Conservation (phyloP, 2,113 vertebrate species). For the Dipodomys spectabilis region DNA sequence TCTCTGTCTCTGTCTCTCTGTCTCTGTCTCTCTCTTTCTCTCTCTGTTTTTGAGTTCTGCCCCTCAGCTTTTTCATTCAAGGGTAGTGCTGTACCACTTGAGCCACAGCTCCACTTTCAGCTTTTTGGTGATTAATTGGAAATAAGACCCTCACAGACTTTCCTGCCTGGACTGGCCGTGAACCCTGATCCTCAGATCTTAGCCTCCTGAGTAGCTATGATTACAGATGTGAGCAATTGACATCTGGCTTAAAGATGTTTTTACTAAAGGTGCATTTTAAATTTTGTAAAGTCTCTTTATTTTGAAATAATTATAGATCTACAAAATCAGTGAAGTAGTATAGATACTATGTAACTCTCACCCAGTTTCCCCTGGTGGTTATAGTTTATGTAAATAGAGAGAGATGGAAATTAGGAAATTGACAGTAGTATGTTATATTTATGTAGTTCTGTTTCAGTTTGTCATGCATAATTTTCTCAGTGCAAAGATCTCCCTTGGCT, state of each 20-base stretch:
- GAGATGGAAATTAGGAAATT: not conserved
- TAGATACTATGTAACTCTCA: not conserved
- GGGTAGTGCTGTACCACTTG: too few species aligned
- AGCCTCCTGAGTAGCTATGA: too few species aligned
- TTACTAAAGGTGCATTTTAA: not conserved
- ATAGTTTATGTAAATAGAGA: not conserved
- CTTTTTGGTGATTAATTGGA: too few species aligned
- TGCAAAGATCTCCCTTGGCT: not conserved
- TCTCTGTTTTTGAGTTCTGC: too few species aligned
- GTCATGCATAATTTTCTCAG: not conserved
- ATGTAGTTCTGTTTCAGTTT: not conserved
- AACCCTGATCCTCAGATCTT: too few species aligned
- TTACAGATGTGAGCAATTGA: too few species aligned
- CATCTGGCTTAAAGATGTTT: not conserved
- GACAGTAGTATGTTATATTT: not conserved
- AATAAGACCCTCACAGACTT: too few species aligned
- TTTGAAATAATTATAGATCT: slow-evolving; percentile 18
- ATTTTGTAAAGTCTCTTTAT: not conserved
- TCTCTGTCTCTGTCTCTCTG: too few species aligned
- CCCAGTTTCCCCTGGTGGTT: not conserved
- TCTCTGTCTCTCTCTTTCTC: too few species aligned
- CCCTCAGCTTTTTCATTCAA: too few species aligned
- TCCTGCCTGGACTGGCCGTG: too few species aligned
- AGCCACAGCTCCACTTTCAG: too few species aligned
- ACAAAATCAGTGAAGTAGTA: not conserved